These are phyloP conservation scores for Synodontis membranacea DNA, from an alignment of 2,113 vertebrate species.

Conservation along the genomic window DNA sequence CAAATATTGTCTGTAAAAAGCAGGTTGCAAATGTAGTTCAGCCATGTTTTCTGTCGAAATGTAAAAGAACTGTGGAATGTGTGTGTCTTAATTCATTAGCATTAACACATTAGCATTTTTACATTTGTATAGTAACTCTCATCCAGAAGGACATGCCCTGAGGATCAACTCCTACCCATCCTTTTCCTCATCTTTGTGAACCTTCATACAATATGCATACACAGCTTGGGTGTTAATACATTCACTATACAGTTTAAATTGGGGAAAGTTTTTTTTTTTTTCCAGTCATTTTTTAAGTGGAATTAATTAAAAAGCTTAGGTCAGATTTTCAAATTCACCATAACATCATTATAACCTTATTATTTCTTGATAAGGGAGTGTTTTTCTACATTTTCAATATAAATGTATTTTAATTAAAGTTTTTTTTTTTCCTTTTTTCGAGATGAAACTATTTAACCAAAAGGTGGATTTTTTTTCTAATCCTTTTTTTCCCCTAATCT, in stretches of 20 bases:
- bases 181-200: conserved; percentile 11
- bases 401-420: too few relatives aligned
- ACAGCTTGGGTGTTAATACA: conserved; percentile 12
- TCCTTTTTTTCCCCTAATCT: too few relatives aligned
- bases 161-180: background rate
- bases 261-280: conserved; percentile 23
- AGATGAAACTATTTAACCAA: too few relatives aligned
- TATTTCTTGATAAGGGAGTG: too few relatives aligned
- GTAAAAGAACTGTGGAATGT: background rate
- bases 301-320: background rate
- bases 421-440: background rate
- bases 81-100: conserved; percentile 3
- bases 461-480: too few relatives aligned
- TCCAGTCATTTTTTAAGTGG: too few relatives aligned
- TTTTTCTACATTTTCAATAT: too few relatives aligned
- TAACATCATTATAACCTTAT: too few relatives aligned
- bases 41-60: background rate
- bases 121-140: background rate
- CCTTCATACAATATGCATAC: background rate
- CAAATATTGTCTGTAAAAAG: conserved; percentile 31
- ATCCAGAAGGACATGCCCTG: background rate
- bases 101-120: conserved; percentile 24
- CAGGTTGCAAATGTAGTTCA: conserved; percentile 22
- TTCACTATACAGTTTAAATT: conserved; percentile 13
- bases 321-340: background rate